Percentiles rank a stretch among this genome's conserved stretches.
These are phyloP conservation scores for Chloebia gouldiae DNA, from an alignment of 2,113 vertebrate genomes.

Conservation along the genomic window DNA sequence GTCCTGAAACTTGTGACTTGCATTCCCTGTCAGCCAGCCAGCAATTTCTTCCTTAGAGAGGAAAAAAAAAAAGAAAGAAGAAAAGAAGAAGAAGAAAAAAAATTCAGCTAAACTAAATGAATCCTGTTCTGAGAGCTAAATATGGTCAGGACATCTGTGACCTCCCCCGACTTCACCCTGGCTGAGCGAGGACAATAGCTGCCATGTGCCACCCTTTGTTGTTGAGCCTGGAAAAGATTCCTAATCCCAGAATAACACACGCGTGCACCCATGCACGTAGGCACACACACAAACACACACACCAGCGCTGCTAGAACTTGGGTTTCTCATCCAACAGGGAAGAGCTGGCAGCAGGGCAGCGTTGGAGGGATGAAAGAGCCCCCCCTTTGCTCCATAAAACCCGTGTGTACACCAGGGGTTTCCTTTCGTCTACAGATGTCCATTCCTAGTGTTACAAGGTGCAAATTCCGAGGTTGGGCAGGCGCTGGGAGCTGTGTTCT, in stretches of 20 bases:
- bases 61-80: background rate
- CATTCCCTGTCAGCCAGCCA: background rate
- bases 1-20: constrained; percentile 1
- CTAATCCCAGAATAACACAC: background rate
- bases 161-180: constrained; percentile 44
- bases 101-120: constrained; percentile 3
- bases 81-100: background rate
- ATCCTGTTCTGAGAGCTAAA: constrained; percentile 50
- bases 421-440: constrained; percentile 59
- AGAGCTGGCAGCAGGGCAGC: background rate
- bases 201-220: constrained; percentile 51
- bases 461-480: constrained; percentile 48
- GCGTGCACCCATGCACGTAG: constrained; percentile 34
- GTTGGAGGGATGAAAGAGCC: background rate
- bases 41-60: background rate
- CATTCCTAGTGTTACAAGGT: constrained; percentile 54
- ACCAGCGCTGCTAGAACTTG: background rate
- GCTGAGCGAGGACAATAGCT: constrained; percentile 50
- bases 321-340: background rate
- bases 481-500: constrained; percentile 57
- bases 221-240: constrained; percentile 37
- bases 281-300: background rate
- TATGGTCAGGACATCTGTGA: constrained; percentile 63
- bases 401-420: constrained; percentile 27
- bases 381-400: background rate